Evolutionary conservation across 2,888 invertebrate species (phyloP).

Genomic region (Scaptodrosophila latifasciaeformis): DNA sequence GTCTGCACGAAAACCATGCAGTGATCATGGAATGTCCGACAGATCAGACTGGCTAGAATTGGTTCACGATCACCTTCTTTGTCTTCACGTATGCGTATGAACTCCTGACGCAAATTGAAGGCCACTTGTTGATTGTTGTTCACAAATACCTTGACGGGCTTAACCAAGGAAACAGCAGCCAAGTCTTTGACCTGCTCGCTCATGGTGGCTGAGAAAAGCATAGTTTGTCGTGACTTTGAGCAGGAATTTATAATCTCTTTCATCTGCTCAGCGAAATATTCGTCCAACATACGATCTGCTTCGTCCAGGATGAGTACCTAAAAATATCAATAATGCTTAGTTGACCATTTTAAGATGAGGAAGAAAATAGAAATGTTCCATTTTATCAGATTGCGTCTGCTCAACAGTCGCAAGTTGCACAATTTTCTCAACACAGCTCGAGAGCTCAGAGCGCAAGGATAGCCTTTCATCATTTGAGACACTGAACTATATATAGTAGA

Average conservation of each 20-base stretch:
- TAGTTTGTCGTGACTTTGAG: conserved; percentile 92
- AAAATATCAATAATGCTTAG: neutral
- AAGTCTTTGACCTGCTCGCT: conserved; percentile 98
- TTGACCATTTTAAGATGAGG: neutral
- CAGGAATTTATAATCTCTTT: conserved; percentile 97
- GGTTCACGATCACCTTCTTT: conserved; percentile 95
- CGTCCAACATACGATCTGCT: conserved; percentile 94
- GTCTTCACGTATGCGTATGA: conserved; percentile 92
- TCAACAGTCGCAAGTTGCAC: conserved; percentile 41
- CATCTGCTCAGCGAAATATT: conserved; percentile 99
- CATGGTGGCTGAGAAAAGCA: conserved; percentile 99
- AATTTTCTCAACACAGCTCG: conserved; percentile 22
- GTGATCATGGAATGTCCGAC: conserved; percentile 92
- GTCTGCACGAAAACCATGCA: conserved; percentile 98
- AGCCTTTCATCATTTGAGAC: conserved; percentile 68
- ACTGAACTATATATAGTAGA: too few relatives aligned
- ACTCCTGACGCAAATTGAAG: conserved; percentile 96
- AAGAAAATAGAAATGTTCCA: neutral
- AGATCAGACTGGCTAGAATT: conserved; percentile 86
- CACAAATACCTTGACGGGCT: conserved; percentile 95
- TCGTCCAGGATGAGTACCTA: conserved; percentile 79
- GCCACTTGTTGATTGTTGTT: conserved; percentile 98
- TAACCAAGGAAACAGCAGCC: conserved; percentile 92
- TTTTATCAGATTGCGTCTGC: conserved; percentile 58
- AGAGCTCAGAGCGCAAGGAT: conserved; percentile 75